These are phyloP conservation scores for Augiades crinisus DNA, from an alignment of 2,888 invertebrate species.

Conservation along the genomic window DNA sequence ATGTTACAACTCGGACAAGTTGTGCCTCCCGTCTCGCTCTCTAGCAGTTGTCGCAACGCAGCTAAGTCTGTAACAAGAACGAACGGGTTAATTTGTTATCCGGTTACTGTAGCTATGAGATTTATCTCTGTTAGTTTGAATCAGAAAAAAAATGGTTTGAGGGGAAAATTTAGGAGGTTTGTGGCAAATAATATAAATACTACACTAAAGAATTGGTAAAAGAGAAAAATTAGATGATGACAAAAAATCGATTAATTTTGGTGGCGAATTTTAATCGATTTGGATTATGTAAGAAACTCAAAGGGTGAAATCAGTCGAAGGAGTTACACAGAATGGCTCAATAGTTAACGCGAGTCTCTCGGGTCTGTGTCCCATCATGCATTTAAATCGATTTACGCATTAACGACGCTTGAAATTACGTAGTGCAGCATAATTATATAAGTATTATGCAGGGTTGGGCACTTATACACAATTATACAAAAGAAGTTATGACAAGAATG, in stretches of 20 bases:
- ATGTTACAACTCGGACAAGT: slow-evolving; percentile 93
- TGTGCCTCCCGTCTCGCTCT: slow-evolving; percentile 86
- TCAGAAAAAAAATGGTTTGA: no score
- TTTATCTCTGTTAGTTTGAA: neutral
- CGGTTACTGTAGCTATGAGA: neutral
- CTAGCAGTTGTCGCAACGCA: slow-evolving; percentile 89
- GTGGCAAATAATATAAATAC: no score
- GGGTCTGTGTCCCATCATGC: slow-evolving; percentile 39
- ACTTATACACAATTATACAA: slow-evolving; percentile 14
- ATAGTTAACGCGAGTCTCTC: neutral
- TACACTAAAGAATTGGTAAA: no score
- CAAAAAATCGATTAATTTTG: no score
- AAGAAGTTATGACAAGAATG: slow-evolving; percentile 18
- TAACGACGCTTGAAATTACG: slow-evolving; percentile 60
- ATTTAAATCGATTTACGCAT: slow-evolving; percentile 54
- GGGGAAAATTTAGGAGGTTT: no score
- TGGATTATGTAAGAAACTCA: no score
- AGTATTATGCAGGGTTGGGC: slow-evolving; percentile 41
- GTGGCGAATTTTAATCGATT: no score
- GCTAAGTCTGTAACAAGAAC: slow-evolving; percentile 87
- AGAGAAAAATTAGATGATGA: no score
- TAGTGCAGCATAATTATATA: slow-evolving; percentile 30
- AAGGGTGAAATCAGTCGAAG: neutral
- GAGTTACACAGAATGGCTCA: neutral
- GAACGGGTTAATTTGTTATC: slow-evolving; percentile 13